Evolutionary conservation across 2,797 vertebrate species (phyloP), one percentile per base, ranked within the genome.

Genomic region (Rousettus madagascariensis): DNA sequence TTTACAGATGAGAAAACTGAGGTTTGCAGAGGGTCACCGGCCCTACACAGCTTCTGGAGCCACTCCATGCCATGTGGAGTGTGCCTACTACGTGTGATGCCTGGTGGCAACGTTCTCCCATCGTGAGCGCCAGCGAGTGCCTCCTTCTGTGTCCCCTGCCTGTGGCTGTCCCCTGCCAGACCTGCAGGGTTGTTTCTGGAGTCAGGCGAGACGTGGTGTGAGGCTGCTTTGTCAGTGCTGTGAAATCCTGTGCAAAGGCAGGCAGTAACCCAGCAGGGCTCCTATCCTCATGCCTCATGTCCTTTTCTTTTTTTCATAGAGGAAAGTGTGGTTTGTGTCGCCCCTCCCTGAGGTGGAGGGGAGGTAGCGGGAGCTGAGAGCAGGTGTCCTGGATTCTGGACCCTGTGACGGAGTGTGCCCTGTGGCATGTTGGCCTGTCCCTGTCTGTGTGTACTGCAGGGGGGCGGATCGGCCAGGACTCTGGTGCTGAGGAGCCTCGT

Each of bases 201-300:
- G 36, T 51, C 24, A 3, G 0, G n/a, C 0, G 8, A 1, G 7
- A 5, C 1, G 26, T 22, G 30, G 3, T 1, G 0, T 2, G 43
- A 36, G 30, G 57, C 61, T 22, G 2, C 33, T 41, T 2, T 8
- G 33, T 24, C 20, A 49, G n/a, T 26, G 30, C 53, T n/a, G 61
- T 75, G 87, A 68, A 22, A n/a, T 46, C 51, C 68, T 63, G 33
- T 11, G 43, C 20, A 26, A 11, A 43, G 30, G 65, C 30, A n/a
- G 72, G 82, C 30, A 5, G 33, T 30, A 22, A 19, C 80, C 51
- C 30, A 20, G 7, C 30, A 4, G 65, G 66, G 38, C 41, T n/a
- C n/a, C 33, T 6, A 49, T n/a, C 46, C 46, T 49, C 38, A 30
- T 7, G 6, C 63, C 38, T 55, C 16, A 16, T 28, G 16, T 59